A percentile compares a stretch with the other conserved stretches of the same genome.
Evolutionary conservation across 2,113 vertebrate species (phyloP).

Genomic region (Urocitellus parryii): DNA sequence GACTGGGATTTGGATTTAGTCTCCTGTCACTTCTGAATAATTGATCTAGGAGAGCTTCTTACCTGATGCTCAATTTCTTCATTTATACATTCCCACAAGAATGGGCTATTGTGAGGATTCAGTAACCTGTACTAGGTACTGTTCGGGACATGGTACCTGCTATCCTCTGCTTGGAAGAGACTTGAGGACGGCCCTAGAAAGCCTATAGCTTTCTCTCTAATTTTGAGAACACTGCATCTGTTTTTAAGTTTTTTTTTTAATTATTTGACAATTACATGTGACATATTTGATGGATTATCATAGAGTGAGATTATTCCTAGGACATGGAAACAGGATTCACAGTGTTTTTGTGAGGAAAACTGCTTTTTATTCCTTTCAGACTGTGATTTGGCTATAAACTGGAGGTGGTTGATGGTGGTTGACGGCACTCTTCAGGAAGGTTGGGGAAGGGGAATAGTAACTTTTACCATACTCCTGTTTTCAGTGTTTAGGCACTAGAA

Average conservation of each 20-base stretch:
- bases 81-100: background rate
- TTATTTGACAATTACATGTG: background rate
- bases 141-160: background rate
- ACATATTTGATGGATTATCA: background rate
- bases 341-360: background rate
- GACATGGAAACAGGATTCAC: background rate
- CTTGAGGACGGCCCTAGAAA: background rate
- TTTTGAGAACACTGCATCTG: background rate
- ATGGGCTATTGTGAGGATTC: background rate
- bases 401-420: background rate
- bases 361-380: background rate
- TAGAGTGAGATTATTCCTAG: background rate
- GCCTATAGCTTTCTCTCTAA: background rate
- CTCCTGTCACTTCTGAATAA: background rate
- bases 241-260: background rate
- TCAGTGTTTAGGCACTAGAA: background rate
- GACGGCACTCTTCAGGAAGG: too few relatives aligned
- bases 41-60: background rate
- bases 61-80: background rate
- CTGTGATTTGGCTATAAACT: background rate
- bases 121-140: too few relatives aligned
- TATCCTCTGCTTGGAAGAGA: background rate
- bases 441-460: background rate
- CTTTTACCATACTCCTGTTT: background rate
- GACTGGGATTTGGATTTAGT: background rate